Conservation (phyloP, 1,140 invertebrate species). For the Streblospio benedicti region DNA sequence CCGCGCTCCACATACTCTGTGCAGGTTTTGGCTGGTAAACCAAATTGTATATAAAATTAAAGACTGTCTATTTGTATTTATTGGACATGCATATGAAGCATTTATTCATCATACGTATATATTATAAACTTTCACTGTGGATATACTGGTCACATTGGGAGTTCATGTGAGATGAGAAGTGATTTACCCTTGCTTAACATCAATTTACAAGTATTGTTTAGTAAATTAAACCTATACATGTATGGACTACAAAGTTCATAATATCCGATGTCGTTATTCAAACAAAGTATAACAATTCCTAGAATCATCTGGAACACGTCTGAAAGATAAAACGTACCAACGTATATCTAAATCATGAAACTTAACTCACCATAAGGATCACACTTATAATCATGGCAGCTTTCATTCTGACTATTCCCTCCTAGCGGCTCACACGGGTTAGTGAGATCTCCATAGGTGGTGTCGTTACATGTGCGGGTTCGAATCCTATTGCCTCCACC, state of each 20-base stretch:
- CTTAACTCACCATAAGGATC: background rate
- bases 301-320: background rate
- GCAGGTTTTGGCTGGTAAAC: too few species aligned
- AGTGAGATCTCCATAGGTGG: constrained; percentile 22
- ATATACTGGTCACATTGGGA: too few species aligned
- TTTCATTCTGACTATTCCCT: background rate
- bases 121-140: too few species aligned
- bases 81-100: too few species aligned
- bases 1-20: too few species aligned
- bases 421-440: constrained; percentile 4
- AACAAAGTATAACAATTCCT: too few species aligned
- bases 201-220: background rate
- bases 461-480: constrained; percentile 35
- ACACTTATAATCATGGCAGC: background rate
- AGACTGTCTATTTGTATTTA: too few species aligned
- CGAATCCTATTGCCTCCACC: constrained; percentile 74
- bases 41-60: too few species aligned
- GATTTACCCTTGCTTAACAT: too few species aligned
- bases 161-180: too few species aligned
- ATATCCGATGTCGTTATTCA: too few species aligned
- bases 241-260: background rate
- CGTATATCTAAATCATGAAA: background rate
- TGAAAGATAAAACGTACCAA: background rate
- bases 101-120: too few species aligned
- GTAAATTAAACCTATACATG: background rate